Evolutionary conservation across 2,888 invertebrate genomes (phyloP).

Genomic region (Zonitis immaculata): DNA sequence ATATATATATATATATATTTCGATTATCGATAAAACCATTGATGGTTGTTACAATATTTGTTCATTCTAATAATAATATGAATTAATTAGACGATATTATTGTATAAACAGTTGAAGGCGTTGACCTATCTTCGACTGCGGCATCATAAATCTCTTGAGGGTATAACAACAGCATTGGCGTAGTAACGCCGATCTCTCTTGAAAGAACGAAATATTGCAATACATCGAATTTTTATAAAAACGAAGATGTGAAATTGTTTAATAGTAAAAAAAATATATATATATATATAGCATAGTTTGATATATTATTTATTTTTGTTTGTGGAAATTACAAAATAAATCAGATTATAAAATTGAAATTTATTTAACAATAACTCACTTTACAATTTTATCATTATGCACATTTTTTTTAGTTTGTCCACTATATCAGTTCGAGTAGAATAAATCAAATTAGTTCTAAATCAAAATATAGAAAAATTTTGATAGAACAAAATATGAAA

Average conservation of each 20-base stretch:
- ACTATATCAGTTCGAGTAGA: background rate
- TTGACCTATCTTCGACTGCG: background rate
- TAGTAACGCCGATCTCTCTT: background rate
- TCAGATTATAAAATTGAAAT: background rate
- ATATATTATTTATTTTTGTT: too few relatives aligned
- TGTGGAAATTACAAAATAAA: background rate
- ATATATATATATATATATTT: conserved; percentile 8
- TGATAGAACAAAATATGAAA: background rate
- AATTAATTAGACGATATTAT: too few relatives aligned
- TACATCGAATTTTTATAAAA: background rate
- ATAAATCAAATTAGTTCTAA: background rate
- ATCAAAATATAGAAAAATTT: too few relatives aligned
- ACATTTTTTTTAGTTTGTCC: background rate
- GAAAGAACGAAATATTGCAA: background rate
- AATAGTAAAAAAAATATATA: too few relatives aligned
- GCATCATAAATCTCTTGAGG: background rate
- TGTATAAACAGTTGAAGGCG: background rate
- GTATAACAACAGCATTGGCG: background rate
- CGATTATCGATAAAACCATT: conserved; percentile 4
- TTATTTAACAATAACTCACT: background rate
- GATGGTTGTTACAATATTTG: too few relatives aligned
- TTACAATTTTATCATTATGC: background rate
- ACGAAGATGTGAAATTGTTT: too few relatives aligned
- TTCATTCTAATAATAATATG: too few relatives aligned
- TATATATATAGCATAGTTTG: too few relatives aligned